Evolutionary conservation across 1,140 invertebrate genomes (phyloP), one percentile per base, ranked within the genome.

Genomic region (Drosophila punjabiensis): DNA sequence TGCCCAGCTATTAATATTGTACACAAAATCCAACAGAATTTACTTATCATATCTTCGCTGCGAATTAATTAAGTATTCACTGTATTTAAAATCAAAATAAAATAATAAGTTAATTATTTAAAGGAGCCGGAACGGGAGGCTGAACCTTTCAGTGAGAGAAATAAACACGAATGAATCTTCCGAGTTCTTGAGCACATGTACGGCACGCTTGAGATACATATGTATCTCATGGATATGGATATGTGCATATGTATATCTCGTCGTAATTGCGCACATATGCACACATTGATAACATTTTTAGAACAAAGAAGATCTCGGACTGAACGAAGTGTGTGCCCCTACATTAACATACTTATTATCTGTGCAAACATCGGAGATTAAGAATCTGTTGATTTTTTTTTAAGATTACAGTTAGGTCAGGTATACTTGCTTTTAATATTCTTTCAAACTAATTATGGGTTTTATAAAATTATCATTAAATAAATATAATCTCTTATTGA

Each of bases 181-280:
- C 16, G 20, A 56, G 55, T 56, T 56, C 35, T 39, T 56, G 55
- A 56, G 55, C 55, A 56, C 55, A 56, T 56, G 55, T 56, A 56
- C 33, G 53, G 53, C 53, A 56, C 53, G 53, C 53, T 56, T 56
- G 35, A 16, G 53, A 56, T 37, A 56, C 53, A 56, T 37, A 56
- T 37, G 52, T 55, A 32, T 50, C 47, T 50, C 47, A 52, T 30
- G 28, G 50, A 52, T 52, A 52, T n/a, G 28, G 50, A 52, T 50
- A 52, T 50, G 47, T 50, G 47, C 47, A 52, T 32, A 30, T 52
- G 50, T 52, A 30, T 52, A 52, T 52, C 50, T 30, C 24, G 14
- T 56, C 55, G 55, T 56, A 56, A 56, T 56, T 56, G 55, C 55
- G 55, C 55, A 56, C 55, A 56, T 56, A 56, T 56, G 55, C 55